Evolutionary conservation across 2,113 vertebrate genomes (phyloP).

Genomic region (Pseudolaguvia tuberculata): DNA sequence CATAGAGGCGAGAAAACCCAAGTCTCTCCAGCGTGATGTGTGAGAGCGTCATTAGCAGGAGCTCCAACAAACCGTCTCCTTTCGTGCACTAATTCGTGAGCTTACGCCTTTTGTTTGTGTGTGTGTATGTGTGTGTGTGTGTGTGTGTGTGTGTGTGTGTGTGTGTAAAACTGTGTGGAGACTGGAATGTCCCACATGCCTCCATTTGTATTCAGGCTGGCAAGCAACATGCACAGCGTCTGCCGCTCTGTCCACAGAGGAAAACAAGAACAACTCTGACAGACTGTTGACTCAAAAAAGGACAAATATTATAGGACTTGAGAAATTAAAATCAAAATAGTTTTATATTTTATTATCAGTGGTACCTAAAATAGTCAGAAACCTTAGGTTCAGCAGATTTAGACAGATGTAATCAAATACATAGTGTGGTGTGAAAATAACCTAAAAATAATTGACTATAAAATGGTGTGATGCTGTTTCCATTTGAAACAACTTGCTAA

Average conservation of each 20-base stretch:
- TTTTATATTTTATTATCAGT: background rate
- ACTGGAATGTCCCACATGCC: constrained; percentile 5
- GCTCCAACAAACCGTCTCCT: background rate
- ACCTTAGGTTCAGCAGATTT: background rate
- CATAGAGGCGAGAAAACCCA: constrained; percentile 28
- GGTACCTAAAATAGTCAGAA: background rate
- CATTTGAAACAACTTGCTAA: background rate
- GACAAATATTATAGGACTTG: background rate
- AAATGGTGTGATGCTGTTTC: background rate
- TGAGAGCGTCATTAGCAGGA: constrained; percentile 20
- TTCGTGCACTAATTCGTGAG: constrained; percentile 6
- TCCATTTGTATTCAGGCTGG: constrained; percentile 43
- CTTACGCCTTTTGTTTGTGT: background rate
- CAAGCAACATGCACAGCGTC: constrained; percentile 21
- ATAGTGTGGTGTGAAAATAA: background rate
- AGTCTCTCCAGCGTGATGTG: constrained; percentile 14
- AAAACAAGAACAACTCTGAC: background rate
- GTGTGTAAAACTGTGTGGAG: background rate
- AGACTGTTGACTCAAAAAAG: constrained; percentile 3
- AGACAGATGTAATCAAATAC: background rate
- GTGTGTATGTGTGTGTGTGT: background rate
- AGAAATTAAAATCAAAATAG: background rate
- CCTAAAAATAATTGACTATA: background rate
- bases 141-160: too few relatives aligned
- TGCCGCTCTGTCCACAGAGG: constrained; percentile 23